Evolutionary conservation across 2,113 vertebrate genomes (phyloP), one percentile per base, ranked within the genome.

Genomic region (Melospiza melodia): DNA sequence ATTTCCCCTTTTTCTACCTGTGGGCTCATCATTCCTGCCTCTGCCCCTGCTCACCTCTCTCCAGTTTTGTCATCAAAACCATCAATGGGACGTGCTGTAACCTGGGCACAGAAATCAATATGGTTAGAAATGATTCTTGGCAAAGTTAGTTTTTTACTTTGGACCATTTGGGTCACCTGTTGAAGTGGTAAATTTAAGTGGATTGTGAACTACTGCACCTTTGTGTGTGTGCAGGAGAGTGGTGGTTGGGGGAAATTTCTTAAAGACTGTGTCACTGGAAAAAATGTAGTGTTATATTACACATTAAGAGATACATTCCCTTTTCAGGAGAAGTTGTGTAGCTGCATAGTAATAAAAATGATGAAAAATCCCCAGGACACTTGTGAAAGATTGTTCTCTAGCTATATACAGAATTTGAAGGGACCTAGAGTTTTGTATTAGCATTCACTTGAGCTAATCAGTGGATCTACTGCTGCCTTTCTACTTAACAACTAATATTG

Each of bases 381-480:
- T 67, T 85, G 58, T 76, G 74, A 79, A 89, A 54, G 41, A 58
- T 37, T 5, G 5, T 85, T 75, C 41, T 82, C n/a, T 69, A 75
- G 55, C 33, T 76, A 37, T 67, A 87, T 31, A 55, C 33, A 80
- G 71, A 94, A 87, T 62, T 54, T 85, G 72, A 75, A 83, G 51
- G 30, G 75, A 87, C 39, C 25, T 79, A 19, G 52, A 62, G 28
- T 75, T 95, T 73, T 67, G 10, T 72, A 57, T 80, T 85, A 89
- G 25, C 35, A 75, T 83, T 96, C 81, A 78, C 37, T 84, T 91
- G 58, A 93, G 75, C 72, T 86, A 69, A 93, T 95, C 84, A 61
- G 11, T 39, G 89, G 65, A 94, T 77, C 55, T 85, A 31, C 49
- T 72, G 11, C 51, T 87, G 33, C 27, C 61, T 90, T 89, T 76